Evolutionary conservation across 92 coral and sea anemone genomes (phyloP).

Genomic region (Muricea muricata): DNA sequence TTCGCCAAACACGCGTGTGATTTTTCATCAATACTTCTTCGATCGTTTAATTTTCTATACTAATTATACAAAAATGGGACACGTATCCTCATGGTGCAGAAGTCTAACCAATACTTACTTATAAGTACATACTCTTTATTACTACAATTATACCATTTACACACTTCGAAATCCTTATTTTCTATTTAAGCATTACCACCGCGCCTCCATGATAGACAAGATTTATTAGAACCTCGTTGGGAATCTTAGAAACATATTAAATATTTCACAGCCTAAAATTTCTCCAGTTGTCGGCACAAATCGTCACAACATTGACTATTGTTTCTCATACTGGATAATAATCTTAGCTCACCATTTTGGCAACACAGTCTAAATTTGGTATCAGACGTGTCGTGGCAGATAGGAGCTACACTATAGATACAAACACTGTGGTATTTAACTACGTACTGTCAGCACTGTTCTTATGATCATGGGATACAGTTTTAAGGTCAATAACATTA

Average conservation of each 20-base stretch:
- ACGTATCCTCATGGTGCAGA: too few relatives aligned
- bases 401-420: background rate
- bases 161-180: too few relatives aligned
- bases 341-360: constrained; percentile 41
- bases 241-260: too few relatives aligned
- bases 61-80: too few relatives aligned
- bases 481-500: background rate
- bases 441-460: background rate
- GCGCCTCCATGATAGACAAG: too few relatives aligned
- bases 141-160: too few relatives aligned
- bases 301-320: constrained; percentile 54
- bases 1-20: too few relatives aligned
- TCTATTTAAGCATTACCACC: too few relatives aligned
- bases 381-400: constrained; percentile 44
- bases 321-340: constrained; percentile 84
- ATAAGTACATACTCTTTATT: too few relatives aligned
- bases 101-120: too few relatives aligned
- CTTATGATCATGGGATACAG: constrained; percentile 4
- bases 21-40: too few relatives aligned
- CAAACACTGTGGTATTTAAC: background rate
- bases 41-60: too few relatives aligned
- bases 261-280: constrained; percentile 49
- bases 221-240: background rate
- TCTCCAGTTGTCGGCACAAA: constrained; percentile 99
- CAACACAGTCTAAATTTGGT: constrained; percentile 24